Base-by-base conservation (phyloP, 2,797 vertebrate species). In the Silurus lanzhouensis region DNA sequence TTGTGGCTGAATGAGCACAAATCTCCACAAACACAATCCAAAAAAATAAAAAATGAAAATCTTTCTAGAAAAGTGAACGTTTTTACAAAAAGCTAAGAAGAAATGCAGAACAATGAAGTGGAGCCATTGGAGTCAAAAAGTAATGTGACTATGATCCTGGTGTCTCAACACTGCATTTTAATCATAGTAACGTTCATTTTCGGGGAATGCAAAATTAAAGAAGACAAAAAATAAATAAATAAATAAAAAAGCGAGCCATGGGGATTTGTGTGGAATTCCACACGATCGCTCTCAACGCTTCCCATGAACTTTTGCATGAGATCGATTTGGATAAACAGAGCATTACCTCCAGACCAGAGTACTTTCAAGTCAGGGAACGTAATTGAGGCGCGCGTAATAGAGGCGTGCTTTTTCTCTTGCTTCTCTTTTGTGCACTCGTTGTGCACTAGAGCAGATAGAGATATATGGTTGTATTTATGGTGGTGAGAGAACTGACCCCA, bases 391-490 rank as follows among this genome's bases (percentile, higher is more conserved):
- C n/a, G 4, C 38, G 20, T 71, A 67, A 82, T 58, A 22, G 64
- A 67, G 52, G 20, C 27, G 82, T 67, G 6, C 48, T 52, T 63
- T 81, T 82, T 58, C 8, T 70, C 19, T 4, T 58, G 57, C 31
- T 48, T 68, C 48, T 82, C 2, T 68, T n/a, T n/a, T 68, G 64
- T 82, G 80, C 3, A 55, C 61, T 57, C 27, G 57, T 70, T 60
- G 38, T 38, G 38, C 46, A 17, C 55, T 72, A 27, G 63, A 68
- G 25, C 78, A 57, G 83, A 63, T 25, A 48, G 68, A 76, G 63
- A 88, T 76, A 57, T 74, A 22, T 83, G 87, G 61, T 81, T 88
- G 61, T 82, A 64, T 79, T 87, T 75, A 58, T 61, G 77, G 7
- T 68, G 85, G 15, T 78, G 85, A 83, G 31, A 60, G 70, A 19